Evolutionary conservation across 37 sponge, comb jelly and placozoan genomes (phyloP).

Genomic region (Corticium candelabrum): DNA sequence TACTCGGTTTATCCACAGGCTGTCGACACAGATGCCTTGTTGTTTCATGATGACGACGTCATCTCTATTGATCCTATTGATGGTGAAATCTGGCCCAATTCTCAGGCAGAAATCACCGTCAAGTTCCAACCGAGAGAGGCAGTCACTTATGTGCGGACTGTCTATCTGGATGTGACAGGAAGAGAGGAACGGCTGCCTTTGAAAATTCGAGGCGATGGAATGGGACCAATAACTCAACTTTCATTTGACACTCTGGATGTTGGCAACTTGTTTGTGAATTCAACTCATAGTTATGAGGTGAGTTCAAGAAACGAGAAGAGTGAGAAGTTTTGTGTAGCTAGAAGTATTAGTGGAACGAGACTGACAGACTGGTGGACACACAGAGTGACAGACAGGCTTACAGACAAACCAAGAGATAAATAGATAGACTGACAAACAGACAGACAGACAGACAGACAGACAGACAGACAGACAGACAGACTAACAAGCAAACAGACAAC

Average conservation of each 20-base stretch:
- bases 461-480: too few relatives aligned
- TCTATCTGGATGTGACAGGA: constrained; percentile 89
- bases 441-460: too few relatives aligned
- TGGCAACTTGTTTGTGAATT: constrained; percentile 87
- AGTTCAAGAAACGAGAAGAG: too few relatives aligned
- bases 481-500: too few relatives aligned
- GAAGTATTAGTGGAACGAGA: too few relatives aligned
- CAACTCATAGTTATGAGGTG: constrained; percentile 92
- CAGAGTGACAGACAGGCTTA: constrained; percentile 7
- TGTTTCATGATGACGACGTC: constrained; percentile 65
- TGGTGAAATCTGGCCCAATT: constrained; percentile 96
- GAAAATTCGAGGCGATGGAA: constrained; percentile 72
- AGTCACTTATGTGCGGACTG: constrained; percentile 29
- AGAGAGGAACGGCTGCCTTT: constrained; percentile 89
- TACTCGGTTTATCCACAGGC: too few relatives aligned
- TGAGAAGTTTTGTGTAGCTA: too few relatives aligned
- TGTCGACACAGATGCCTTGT: constrained; percentile 63
- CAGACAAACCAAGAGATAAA: too few relatives aligned
- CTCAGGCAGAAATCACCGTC: constrained; percentile 73
- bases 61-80: constrained; percentile 81
- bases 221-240: constrained; percentile 75
- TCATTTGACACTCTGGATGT: constrained; percentile 90
- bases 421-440: too few relatives aligned
- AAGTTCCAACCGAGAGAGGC: constrained; percentile 70
- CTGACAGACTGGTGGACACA: too few relatives aligned